Base-by-base conservation (phyloP, 2,888 invertebrate genomes). In the Cybosia mesomella region DNA sequence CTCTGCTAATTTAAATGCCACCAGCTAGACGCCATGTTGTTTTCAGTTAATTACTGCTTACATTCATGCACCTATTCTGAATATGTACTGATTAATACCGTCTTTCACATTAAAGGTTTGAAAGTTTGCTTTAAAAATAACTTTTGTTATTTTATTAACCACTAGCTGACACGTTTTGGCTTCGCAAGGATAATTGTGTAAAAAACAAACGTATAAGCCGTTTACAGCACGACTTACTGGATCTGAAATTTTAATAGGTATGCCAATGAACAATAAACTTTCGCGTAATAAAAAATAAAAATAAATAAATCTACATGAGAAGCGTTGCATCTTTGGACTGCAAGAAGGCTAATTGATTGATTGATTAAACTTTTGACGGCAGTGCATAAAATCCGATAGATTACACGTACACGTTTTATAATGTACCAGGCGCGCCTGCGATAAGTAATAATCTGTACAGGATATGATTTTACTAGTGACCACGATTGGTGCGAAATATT, bases 1-100 rank as follows among this genome's bases (percentile, higher is more conserved):
- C 86, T 85, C 78, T 73, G 76, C 79, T 85, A 84, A 84, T 87
- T 84, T 84, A 67, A 71, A 74, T 70, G 77, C 75, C 79, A 82
- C 80, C 82, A 82, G 80, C 72, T 65, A 59, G 71, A 80, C 74
- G 67, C 66, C 73, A 70, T 81, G 82, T 81, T 84, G 78, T 82
- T 77, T 75, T 79, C 72, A 80, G 79, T 78, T 80, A 82, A 82
- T 83, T 79, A 81, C 76, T 72, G 67, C 75, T 76, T 73, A 79
- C 72, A 62, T 71, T 68, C 65, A 60, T 55, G 1, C 54, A 22
- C 22, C 54, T 22, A 55, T 49, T 49, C n/a, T 9, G 18, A 49
- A n/a, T n/a, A 55, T 55, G 54, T 22, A 21, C 22, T 24, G 21
- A 24, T 13, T 55, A 55, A 55, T 22, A 1, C 11, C 11, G 54